These are phyloP conservation scores for Phymorhynchus buccinoides DNA, from an alignment of 1,140 invertebrate species.

Conservation along the genomic window DNA sequence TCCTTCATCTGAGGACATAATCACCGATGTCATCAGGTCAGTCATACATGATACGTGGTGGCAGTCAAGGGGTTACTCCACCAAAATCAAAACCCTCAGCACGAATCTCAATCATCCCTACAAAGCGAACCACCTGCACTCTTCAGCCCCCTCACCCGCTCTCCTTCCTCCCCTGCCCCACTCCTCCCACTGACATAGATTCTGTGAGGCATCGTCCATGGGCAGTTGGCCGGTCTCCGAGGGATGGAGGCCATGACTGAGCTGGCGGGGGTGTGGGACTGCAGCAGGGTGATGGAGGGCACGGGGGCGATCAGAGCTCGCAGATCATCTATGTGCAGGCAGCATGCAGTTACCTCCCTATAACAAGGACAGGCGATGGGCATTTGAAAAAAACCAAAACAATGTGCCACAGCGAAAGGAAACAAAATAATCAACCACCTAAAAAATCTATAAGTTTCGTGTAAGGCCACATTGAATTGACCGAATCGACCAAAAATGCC, in stretches of 20 bases:
- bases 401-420: too few relatives aligned
- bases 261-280: conserved; percentile 16
- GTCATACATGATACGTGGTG: too few relatives aligned
- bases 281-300: conserved; percentile 30
- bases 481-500: too few relatives aligned
- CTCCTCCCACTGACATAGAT: background rate
- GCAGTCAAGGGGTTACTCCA: too few relatives aligned
- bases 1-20: background rate
- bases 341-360: conserved; percentile 67
- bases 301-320: conserved; percentile 37
- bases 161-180: conserved; percentile 9
- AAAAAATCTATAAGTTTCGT: too few relatives aligned
- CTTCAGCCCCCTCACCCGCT: background rate
- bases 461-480: too few relatives aligned
- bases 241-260: conserved; percentile 10
- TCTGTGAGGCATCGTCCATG: background rate
- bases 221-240: background rate
- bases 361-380: too few relatives aligned
- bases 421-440: too few relatives aligned
- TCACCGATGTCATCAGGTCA: background rate
- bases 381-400: too few relatives aligned
- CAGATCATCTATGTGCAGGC: conserved; percentile 69
- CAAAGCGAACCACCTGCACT: background rate
- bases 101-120: background rate
- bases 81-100: too few relatives aligned